Percentiles rank a stretch among this genome's conserved stretches.
Evolutionary conservation across 2,797 vertebrate genomes (phyloP).

Genomic region (Sphenopsis melanotis): DNA sequence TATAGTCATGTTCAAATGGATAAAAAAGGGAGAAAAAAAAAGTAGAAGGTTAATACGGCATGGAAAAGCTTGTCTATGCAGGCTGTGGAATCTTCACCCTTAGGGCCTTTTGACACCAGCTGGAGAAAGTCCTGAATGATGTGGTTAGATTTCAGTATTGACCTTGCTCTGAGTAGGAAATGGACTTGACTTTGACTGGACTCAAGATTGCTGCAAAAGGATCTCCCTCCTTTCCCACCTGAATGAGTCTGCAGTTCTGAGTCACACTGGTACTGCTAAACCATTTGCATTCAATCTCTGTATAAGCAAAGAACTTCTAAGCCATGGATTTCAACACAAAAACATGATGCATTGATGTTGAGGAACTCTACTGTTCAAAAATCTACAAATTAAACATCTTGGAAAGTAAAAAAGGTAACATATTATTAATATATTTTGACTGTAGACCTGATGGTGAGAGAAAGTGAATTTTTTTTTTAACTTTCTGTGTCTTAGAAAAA

Average conservation of each 20-base stretch:
- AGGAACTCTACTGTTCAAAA: background rate
- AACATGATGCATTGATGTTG: background rate
- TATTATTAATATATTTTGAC: background rate
- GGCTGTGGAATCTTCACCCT: background rate
- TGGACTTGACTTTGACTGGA: background rate
- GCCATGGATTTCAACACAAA: background rate
- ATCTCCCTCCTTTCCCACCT: background rate
- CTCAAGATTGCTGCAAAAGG: background rate
- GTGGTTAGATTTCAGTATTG: background rate
- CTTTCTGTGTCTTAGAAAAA: background rate
- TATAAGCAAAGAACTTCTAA: background rate
- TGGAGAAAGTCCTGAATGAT: background rate
- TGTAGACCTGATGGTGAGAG: background rate
- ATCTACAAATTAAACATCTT: background rate
- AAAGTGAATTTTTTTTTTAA: background rate
- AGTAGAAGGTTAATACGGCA: background rate
- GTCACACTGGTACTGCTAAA: background rate
- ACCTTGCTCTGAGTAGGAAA: background rate
- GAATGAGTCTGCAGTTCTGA: background rate
- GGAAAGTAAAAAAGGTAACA: background rate
- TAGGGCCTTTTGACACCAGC: background rate
- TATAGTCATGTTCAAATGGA: background rate
- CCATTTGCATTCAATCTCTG: background rate
- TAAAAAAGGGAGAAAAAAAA: background rate
- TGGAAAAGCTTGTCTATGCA: background rate